Evolutionary conservation across 2,797 vertebrate genomes (phyloP), one percentile per base, ranked within the genome.

Genomic region (Pelochelys cantorii): DNA sequence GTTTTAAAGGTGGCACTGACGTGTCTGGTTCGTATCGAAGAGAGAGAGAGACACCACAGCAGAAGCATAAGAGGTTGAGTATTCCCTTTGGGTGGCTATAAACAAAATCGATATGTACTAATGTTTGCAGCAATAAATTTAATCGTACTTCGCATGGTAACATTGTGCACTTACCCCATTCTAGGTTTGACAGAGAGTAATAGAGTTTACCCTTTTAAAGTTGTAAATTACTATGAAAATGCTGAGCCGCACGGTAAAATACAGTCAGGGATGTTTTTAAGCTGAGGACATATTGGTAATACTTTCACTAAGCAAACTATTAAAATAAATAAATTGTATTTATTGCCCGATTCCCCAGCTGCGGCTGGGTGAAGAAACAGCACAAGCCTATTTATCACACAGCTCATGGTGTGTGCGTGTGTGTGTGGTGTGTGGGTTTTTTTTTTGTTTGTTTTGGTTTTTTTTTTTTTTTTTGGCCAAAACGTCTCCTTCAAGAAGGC

Each of bases 271-370:
- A 96, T 97, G 92, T 95, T 97, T 98, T 98, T 97, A 97, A 97
- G 97, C 97, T 96, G 95, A 94, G 96, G 83, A 98, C 98, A 97
- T 98, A 98, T 96, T 97, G 96, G 97, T 97, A 98, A 98, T 97
- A 97, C 97, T 98, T 98, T 97, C 95, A 97, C 96, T 97, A 97
- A 98, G 97, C 97, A 97, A 97, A 97, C 96, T 98, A 98, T 98
- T 98, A 98, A 98, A 97, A 98, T 98, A 98, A 98, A 98, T 98
- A 98, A 98, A 97, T 97, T 96, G 97, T 98, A 98, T 98, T 98
- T 98, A 98, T 97, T 97, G 97, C 97, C 97, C 85, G 74, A 86
- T 96, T 97, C 96, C 79, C 88, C 88, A 96, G 97, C 94, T 98
- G 91, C 86, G 95, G 88, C 93, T 96, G 93, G 90, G 88, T 95